Conservation (phyloP, 2,888 invertebrate genomes). For the Amorpha juglandis region DNA sequence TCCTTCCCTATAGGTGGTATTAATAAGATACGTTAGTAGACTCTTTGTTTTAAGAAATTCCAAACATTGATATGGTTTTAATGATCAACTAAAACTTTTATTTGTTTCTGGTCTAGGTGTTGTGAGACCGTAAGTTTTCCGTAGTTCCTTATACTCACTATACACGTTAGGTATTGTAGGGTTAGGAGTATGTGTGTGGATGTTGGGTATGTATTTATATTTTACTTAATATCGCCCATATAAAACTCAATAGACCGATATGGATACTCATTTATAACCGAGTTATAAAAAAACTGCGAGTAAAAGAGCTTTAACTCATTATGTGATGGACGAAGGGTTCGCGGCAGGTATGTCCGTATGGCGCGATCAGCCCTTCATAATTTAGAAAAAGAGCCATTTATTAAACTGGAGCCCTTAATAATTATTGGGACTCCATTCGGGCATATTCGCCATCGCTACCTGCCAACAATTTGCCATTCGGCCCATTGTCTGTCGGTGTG, state of each 20-base stretch:
- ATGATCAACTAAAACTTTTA: no score
- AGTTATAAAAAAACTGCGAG: constrained; percentile 56
- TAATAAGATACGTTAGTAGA: no score
- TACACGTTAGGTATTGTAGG: no score
- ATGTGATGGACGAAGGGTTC: constrained; percentile 70
- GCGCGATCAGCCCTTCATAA: constrained; percentile 80
- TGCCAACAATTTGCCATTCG: constrained; percentile 83
- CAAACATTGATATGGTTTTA: no score
- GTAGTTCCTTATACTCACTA: no score
- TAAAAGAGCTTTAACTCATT: constrained; percentile 68
- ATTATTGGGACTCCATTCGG: constrained; percentile 77
- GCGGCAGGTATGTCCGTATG: constrained; percentile 82
- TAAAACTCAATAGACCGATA: background rate
- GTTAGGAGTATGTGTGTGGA: no score
- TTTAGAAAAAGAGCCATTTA: constrained; percentile 83
- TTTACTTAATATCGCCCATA: background rate
- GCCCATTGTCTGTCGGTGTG: constrained; percentile 82
- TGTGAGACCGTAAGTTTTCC: no score
- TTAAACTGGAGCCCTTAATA: constrained; percentile 80
- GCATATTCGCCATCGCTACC: constrained; percentile 84
- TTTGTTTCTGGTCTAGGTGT: no score
- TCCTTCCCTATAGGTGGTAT: no score
- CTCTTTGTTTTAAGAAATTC: no score
- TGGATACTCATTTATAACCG: background rate
- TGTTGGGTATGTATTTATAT: background rate